Conservation (phyloP, 2,797 vertebrate species). For the Garrulus glandarius region DNA sequence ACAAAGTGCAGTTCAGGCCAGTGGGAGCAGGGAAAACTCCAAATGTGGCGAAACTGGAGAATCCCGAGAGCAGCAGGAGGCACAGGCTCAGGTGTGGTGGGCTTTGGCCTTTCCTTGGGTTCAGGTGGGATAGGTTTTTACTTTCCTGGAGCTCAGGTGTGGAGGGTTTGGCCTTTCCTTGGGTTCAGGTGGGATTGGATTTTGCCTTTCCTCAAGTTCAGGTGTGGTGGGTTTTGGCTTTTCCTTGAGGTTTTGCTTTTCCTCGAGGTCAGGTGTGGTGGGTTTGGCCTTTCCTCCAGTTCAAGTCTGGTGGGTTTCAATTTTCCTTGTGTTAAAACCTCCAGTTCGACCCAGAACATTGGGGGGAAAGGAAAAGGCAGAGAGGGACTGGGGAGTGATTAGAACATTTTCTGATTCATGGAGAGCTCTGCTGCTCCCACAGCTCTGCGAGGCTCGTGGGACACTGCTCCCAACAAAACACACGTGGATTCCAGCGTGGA, state of each 20-base stretch:
- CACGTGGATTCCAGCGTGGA: neutral
- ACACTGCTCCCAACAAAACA: neutral
- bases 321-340: neutral
- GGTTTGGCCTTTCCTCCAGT: neutral
- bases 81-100: too few relatives aligned
- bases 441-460: neutral
- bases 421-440: neutral
- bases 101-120: neutral
- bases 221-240: fast-evolving
- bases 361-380: neutral
- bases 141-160: neutral
- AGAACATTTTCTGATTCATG: neutral
- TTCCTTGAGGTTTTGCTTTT: neutral
- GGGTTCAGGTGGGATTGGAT: too few relatives aligned
- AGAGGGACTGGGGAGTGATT: neutral
- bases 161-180: neutral
- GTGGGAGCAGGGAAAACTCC: neutral
- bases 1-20: neutral
- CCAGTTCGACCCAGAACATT: neutral
- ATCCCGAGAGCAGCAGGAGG: neutral
- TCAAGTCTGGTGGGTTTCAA: neutral
- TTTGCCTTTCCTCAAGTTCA: neutral
- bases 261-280: neutral
- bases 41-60: neutral
- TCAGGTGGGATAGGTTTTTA: neutral